phyloP scores from a whole-genome alignment of 2,888 invertebrate species.

The Pseudanteris insignis region DNA sequence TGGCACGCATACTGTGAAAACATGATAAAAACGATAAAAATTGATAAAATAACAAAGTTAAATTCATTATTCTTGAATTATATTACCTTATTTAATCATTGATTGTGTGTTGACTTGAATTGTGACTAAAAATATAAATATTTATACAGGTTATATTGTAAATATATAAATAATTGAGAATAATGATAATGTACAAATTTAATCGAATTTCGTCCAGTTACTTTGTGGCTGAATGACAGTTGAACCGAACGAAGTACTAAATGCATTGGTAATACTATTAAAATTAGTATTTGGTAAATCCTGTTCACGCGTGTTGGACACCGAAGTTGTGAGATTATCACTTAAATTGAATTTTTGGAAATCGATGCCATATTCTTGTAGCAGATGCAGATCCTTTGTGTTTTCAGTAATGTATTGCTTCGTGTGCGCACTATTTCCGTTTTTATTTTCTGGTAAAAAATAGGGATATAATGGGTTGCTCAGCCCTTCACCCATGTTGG shows the following conservation, averaged over 20 bases:
- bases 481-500: constrained; percentile 61
- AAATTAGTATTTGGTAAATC: constrained; percentile 52
- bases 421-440: constrained; percentile 22
- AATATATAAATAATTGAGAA: neutral
- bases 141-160: too few species aligned
- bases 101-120: constrained; percentile 11
- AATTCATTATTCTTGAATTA: too few species aligned
- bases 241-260: constrained; percentile 57
- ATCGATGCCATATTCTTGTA: constrained; percentile 79
- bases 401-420: constrained; percentile 49
- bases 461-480: constrained; percentile 69
- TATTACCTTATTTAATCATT: constrained; percentile 15
- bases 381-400: constrained; percentile 73
- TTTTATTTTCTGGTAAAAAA: constrained; percentile 64
- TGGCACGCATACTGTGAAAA: too few species aligned
- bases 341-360: constrained; percentile 70
- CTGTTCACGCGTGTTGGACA: constrained; percentile 45
- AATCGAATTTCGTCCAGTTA: constrained; percentile 73
- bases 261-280: constrained; percentile 60
- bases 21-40: too few species aligned
- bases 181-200: constrained; percentile 44
- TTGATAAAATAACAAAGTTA: too few species aligned
- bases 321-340: constrained; percentile 50
- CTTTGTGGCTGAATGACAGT: constrained; percentile 68
- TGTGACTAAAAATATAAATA: constrained; percentile 24